Evolutionary conservation across 2,797 vertebrate species (phyloP).

Genomic region (Sebastes goodei): DNA sequence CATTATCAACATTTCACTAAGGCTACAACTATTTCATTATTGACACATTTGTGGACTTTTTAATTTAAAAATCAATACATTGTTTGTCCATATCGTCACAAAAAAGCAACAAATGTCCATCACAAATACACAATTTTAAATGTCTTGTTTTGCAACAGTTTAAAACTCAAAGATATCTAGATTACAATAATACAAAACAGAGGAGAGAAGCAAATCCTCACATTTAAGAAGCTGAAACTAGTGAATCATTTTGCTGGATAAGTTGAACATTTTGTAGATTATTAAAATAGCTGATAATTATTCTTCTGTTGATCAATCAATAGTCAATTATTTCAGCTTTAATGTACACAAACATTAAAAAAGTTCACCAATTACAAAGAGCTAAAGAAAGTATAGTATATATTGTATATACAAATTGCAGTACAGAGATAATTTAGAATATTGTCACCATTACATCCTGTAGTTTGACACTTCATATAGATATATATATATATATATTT

Average conservation of each 20-base stretch:
- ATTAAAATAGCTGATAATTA: neutral
- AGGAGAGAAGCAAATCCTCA: accelerated
- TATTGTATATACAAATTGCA: neutral
- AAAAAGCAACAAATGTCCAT: neutral
- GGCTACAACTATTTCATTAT: neutral
- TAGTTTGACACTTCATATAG: neutral
- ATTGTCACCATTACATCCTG: neutral
- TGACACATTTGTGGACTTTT: neutral
- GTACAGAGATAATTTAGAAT: neutral
- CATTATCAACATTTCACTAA: neutral
- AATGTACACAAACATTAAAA: neutral
- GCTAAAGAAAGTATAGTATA: neutral
- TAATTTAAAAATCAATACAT: too few species aligned
- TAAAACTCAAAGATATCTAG: neutral
- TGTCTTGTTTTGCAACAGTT: neutral
- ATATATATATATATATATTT: neutral
- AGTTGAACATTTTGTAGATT: neutral
- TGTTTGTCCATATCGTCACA: neutral
- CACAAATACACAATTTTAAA: neutral
- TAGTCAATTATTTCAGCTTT: neutral
- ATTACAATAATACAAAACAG: neutral
- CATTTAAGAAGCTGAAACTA: neutral
- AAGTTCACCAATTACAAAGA: neutral
- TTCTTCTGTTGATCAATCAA: neutral
- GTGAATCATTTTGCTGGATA: neutral